These are phyloP conservation scores for Anguilla megastoma DNA, from an alignment of 2,797 vertebrate genomes.

Conservation along the genomic window DNA sequence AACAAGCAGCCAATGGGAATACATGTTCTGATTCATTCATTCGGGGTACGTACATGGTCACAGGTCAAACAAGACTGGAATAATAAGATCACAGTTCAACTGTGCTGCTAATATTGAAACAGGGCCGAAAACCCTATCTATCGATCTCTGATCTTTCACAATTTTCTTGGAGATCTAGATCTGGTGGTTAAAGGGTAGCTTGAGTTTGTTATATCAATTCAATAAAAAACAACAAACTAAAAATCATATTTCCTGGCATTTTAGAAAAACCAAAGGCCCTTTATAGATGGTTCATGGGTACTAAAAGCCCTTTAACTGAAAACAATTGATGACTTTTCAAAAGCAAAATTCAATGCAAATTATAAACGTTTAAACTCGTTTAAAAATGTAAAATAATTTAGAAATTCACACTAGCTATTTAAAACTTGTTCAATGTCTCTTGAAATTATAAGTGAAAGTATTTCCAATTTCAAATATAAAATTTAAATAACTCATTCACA, in stretches of 20 bases:
- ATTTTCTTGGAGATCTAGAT: neutral
- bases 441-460: neutral
- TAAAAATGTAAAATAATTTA: neutral
- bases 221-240: neutral
- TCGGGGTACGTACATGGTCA: neutral
- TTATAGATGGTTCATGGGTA: neutral
- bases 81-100: neutral
- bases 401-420: neutral
- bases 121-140: neutral
- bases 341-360: neutral
- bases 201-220: neutral
- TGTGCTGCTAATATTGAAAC: neutral
- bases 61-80: neutral
- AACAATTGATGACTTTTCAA: conserved; percentile 8
- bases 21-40: neutral
- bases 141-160: neutral
- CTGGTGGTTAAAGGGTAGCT: neutral
- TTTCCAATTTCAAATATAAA: neutral
- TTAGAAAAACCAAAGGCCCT: neutral
- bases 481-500: neutral
- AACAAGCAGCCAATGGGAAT: neutral
- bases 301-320: neutral
- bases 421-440: too few species aligned
- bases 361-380: neutral
- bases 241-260: neutral